Conservation (phyloP, 2,113 vertebrate genomes). For the Chascanopsetta lugubris region DNA sequence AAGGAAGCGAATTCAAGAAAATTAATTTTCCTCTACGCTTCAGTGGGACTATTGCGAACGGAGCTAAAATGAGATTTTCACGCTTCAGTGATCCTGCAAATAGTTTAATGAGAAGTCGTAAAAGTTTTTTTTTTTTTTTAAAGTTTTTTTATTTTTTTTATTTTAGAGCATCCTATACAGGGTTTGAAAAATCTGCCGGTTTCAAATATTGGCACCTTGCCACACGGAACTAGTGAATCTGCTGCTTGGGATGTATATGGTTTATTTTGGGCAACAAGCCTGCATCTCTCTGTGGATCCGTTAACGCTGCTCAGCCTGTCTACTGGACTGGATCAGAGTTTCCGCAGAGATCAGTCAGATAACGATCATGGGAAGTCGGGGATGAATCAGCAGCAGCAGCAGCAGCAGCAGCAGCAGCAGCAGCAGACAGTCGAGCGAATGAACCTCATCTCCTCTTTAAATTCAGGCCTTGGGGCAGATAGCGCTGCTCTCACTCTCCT, state of each 20-base stretch:
- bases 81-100: background rate
- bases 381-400: constrained; percentile 11
- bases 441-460: constrained; percentile 19
- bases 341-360: constrained; percentile 32
- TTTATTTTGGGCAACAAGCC: background rate
- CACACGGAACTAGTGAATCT: background rate
- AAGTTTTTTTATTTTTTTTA: no score
- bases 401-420: background rate
- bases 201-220: background rate
- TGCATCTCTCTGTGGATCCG: background rate
- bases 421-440: constrained; percentile 6
- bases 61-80: no score
- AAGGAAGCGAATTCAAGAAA: background rate
- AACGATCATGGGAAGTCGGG: constrained; percentile 10
- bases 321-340: constrained; percentile 24
- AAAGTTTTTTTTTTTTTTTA: no score
- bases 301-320: constrained; percentile 13
- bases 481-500: background rate
- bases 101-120: no score
- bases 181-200: background rate
- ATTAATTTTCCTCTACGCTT: background rate
- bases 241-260: background rate
- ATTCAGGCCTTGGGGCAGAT: background rate
- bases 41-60: no score
- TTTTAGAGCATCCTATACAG: background rate